phyloP scores from a whole-genome alignment of 2,113 vertebrate genomes.

The Phasianus colchicus region DNA sequence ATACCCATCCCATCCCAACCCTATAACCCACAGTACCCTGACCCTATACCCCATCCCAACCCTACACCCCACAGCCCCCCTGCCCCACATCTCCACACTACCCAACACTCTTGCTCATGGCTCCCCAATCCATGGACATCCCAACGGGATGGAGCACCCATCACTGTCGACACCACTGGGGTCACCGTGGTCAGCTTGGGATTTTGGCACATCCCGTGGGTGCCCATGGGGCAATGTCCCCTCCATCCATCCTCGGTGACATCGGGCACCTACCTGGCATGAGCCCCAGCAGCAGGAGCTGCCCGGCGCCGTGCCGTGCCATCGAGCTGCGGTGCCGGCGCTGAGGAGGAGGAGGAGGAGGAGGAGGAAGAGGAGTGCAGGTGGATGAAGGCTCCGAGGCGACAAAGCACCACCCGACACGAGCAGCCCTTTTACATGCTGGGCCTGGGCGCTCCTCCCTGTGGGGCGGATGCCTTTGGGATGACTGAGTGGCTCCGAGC shows the following conservation, averaged over 20 bases:
- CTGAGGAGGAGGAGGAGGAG: neutral
- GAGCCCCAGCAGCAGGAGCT: conserved; percentile 71
- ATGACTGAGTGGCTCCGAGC: conserved; percentile 67
- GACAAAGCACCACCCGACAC: neutral
- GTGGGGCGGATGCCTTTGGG: conserved; percentile 58
- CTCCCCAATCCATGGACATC: too few relatives aligned
- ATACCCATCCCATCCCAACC: neutral
- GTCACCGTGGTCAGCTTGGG: neutral
- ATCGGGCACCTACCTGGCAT: conserved; percentile 72
- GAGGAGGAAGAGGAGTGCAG: neutral
- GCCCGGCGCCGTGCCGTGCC: conserved; percentile 60
- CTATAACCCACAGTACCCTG: too few relatives aligned
- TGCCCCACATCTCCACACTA: neutral
- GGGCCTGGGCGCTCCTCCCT: conserved; percentile 45
- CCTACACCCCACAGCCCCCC: too few relatives aligned
- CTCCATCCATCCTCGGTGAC: neutral
- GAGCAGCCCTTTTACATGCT: conserved; percentile 42
- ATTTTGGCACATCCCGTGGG: too few relatives aligned
- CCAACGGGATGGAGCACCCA: neutral
- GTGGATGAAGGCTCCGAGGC: neutral
- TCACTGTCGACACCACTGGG: fast-evolving
- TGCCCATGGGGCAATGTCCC: too few relatives aligned
- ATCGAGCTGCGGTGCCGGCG: conserved; percentile 45
- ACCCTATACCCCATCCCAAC: too few relatives aligned
- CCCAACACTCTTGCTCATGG: fast-evolving